These are phyloP conservation scores for Aquatica leii DNA, from an alignment of 2,888 invertebrate genomes.

Conservation along the genomic window DNA sequence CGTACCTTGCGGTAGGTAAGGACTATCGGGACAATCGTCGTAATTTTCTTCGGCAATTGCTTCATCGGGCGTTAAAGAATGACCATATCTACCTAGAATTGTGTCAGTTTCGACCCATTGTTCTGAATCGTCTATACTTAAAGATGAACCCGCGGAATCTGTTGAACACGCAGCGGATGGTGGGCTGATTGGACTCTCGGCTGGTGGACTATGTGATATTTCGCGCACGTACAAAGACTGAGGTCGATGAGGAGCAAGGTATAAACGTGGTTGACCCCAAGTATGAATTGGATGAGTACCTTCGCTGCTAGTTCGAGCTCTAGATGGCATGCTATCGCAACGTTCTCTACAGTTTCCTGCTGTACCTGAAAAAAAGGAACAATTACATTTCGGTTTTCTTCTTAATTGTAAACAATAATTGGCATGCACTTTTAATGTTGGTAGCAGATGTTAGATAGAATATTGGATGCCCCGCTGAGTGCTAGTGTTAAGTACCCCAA, in stretches of 20 bases:
- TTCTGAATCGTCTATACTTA: constrained; percentile 71
- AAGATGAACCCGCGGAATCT: constrained; percentile 74
- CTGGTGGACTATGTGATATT: constrained; percentile 59
- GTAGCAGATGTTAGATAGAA: constrained; percentile 1
- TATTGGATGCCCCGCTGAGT: not conserved
- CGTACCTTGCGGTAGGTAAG: constrained; percentile 38
- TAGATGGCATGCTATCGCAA: constrained; percentile 84
- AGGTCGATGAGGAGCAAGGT: constrained; percentile 46
- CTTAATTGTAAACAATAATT: not conserved
- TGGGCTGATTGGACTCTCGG: constrained; percentile 68
- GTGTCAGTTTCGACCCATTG: constrained; percentile 47
- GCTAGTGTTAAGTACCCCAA: constrained; percentile 1
- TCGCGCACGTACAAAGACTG: constrained; percentile 57
- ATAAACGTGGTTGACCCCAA: constrained; percentile 49
- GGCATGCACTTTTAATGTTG: not conserved
- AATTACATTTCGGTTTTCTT: too few relatives aligned
- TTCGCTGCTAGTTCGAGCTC: constrained; percentile 73
- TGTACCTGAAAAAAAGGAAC: constrained; percentile 41
- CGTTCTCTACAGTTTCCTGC: constrained; percentile 67
- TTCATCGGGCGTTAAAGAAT: constrained; percentile 69
- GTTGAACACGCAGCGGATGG: constrained; percentile 67
- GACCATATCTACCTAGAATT: constrained; percentile 58
- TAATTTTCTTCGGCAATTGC: constrained; percentile 72
- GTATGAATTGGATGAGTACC: constrained; percentile 58
- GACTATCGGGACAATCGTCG: constrained; percentile 64